These are phyloP conservation scores for Clarias magur DNA, from an alignment of 2,113 vertebrate species.

Conservation along the genomic window DNA sequence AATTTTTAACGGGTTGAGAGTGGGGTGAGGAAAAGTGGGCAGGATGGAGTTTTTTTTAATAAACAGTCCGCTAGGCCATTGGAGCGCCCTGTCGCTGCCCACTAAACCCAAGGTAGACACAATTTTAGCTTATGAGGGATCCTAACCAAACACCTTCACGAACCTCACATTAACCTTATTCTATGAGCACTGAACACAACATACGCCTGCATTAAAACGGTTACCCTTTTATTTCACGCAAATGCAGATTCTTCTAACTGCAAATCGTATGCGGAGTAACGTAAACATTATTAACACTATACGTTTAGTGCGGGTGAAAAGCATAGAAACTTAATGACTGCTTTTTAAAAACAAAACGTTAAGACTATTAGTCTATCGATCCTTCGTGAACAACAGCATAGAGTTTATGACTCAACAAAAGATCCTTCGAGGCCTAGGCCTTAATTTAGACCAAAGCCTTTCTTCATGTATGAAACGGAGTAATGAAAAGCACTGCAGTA, in stretches of 20 bases:
- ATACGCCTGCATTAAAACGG: not conserved
- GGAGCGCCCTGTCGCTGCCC: not conserved
- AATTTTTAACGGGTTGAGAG: conserved; percentile 21
- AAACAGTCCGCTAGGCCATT: not conserved
- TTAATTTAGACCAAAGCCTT: conserved; percentile 45
- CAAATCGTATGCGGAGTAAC: not conserved
- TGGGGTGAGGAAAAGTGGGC: conserved; percentile 34
- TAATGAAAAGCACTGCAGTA: conserved; percentile 41
- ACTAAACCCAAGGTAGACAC: not conserved
- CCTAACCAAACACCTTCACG: not conserved
- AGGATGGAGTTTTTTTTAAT: not conserved
- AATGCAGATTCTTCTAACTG: not conserved
- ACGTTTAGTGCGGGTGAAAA: not conserved
- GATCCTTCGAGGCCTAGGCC: conserved; percentile 47
- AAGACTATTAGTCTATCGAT: not conserved
- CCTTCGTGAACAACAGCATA: conserved; percentile 14
- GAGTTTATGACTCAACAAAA: conserved; percentile 37
- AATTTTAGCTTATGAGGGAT: not conserved
- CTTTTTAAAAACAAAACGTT: not conserved
- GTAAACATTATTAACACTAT: not conserved
- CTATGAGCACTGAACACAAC: not conserved
- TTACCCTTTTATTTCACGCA: not conserved
- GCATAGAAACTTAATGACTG: not conserved
- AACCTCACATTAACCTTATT: not conserved
- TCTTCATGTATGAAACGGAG: conserved; percentile 36